phyloP scores from a whole-genome alignment of 1,140 invertebrate species.

The Panagrolaimus sp. region DNA sequence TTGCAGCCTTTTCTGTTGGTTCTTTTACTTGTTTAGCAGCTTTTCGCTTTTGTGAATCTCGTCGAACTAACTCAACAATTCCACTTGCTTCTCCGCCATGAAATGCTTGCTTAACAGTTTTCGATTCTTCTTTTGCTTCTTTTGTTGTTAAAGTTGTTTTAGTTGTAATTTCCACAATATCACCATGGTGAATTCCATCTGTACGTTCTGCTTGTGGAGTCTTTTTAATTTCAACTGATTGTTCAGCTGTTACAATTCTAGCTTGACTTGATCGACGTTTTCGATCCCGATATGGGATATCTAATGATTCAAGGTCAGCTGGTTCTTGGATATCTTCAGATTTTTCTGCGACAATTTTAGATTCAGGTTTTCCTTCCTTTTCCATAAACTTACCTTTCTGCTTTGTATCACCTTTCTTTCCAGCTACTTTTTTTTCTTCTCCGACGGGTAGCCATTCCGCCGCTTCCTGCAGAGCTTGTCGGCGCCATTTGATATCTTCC shows the following conservation, averaged over 20 bases:
- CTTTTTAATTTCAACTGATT: slow-evolving; percentile 4
- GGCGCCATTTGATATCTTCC: too few species aligned
- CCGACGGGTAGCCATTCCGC: too few species aligned
- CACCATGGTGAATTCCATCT: background rate
- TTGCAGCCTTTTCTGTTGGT: background rate
- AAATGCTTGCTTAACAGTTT: slow-evolving; percentile 8
- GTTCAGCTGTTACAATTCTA: slow-evolving; percentile 3
- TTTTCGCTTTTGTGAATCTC: background rate
- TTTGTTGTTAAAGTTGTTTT: background rate
- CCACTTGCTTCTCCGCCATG: background rate
- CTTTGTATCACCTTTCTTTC: background rate
- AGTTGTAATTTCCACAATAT: background rate
- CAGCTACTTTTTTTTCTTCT: background rate
- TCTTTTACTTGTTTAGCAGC: background rate
- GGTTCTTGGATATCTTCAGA: background rate
- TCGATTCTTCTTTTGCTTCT: slow-evolving; percentile 2
- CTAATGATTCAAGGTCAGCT: background rate
- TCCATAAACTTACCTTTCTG: background rate
- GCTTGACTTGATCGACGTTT: background rate
- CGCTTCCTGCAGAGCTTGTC: too few species aligned
- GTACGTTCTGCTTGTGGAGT: background rate
- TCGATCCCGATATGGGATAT: background rate
- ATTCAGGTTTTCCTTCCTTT: background rate
- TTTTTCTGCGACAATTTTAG: background rate
- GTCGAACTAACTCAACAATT: background rate